Percentiles rank a stretch among this genome's conserved stretches.
phyloP scores from a whole-genome alignment of 2,888 invertebrate genomes.

The Drosophila percnosoma region DNA sequence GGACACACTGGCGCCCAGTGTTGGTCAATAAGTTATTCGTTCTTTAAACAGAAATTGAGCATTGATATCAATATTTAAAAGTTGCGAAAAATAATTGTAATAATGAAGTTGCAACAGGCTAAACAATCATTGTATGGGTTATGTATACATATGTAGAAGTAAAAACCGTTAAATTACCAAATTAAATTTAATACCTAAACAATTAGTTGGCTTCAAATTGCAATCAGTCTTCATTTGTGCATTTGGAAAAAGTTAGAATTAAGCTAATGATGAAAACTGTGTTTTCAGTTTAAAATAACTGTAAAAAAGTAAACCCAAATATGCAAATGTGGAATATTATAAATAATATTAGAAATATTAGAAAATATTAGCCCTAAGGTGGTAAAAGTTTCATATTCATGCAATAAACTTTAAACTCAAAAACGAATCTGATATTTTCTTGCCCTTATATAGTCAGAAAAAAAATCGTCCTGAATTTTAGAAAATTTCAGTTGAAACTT shows the following conservation, averaged over 20 bases:
- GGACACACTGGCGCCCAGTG: not conserved
- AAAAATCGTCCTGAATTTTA: accelerated
- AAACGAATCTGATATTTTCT: not conserved
- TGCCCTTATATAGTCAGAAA: too few relatives aligned
- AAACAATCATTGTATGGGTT: not conserved
- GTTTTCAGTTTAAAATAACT: not conserved
- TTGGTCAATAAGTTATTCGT: not conserved
- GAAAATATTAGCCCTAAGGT: not conserved
- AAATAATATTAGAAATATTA: not conserved
- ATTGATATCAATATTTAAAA: not conserved
- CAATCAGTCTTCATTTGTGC: not conserved
- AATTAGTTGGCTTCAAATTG: not conserved
- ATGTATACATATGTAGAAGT: not conserved
- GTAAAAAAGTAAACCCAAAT: not conserved
- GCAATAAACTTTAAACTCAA: not conserved
- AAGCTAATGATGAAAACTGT: too few relatives aligned
- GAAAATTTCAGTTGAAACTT: not conserved
- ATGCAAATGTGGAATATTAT: not conserved
- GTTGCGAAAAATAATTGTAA: not conserved
- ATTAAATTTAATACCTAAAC: not conserved
- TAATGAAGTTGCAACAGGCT: not conserved
- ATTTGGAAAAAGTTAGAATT: too few relatives aligned
- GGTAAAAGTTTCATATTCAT: accelerated
- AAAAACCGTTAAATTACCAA: not conserved
- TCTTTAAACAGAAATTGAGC: not conserved